phyloP scores from a whole-genome alignment of 2,797 vertebrate genomes.

The Myotis myotis region DNA sequence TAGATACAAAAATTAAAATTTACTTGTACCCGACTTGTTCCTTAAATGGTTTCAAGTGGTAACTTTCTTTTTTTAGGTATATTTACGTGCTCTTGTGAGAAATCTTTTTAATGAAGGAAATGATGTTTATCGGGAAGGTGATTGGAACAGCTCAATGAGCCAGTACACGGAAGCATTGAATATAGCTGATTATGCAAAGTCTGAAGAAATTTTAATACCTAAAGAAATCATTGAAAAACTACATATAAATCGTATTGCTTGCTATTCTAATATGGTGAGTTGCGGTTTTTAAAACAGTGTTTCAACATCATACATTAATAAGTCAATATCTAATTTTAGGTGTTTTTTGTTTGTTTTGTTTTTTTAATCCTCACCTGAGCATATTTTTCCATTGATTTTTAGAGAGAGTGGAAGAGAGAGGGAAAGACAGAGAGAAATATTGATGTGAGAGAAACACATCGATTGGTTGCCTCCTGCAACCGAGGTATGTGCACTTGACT shows the following conservation, averaged over 20 bases:
- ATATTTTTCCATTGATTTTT: neutral
- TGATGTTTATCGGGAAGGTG: constrained; percentile 92
- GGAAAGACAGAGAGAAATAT: neutral
- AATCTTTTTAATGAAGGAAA: constrained; percentile 97
- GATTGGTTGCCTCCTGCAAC: neutral
- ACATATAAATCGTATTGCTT: constrained; percentile 94
- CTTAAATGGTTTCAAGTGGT: neutral
- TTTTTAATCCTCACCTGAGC: neutral
- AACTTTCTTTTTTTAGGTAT: constrained; percentile 86
- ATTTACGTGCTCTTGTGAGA: constrained; percentile 93
- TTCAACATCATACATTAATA: neutral
- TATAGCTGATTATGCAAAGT: constrained; percentile 94
- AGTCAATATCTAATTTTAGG: neutral
- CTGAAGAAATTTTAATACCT: constrained; percentile 92
- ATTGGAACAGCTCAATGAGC: constrained; percentile 92
- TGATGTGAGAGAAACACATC: neutral
- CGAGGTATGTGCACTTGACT: neutral
- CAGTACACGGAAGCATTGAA: constrained; percentile 95
- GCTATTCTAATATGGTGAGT: constrained; percentile 93
- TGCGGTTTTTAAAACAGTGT: constrained; percentile 16
- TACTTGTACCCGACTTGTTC: neutral
- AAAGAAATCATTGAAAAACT: constrained; percentile 91
- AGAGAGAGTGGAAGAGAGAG: neutral
- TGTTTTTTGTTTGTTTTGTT: neutral
- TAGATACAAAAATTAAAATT: neutral